Conservation (phyloP, 2,888 invertebrate species). For the Gerris lacustris region DNA sequence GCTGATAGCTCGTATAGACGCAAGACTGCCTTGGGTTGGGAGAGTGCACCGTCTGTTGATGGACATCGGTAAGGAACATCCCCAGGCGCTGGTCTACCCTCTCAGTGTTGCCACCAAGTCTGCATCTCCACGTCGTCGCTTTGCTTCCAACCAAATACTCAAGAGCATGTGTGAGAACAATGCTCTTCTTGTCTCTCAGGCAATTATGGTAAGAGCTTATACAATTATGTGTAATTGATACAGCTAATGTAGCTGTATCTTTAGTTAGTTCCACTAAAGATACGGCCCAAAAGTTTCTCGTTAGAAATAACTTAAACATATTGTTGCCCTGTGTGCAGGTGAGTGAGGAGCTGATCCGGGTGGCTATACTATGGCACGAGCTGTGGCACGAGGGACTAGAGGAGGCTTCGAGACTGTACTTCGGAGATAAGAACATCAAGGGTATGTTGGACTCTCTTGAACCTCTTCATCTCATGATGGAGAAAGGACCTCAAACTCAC, state of each 20-base stretch:
- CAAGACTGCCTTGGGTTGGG: slow-evolving; percentile 73
- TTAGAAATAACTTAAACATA: too few species aligned
- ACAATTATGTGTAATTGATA: slow-evolving; percentile 22
- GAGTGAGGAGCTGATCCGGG: slow-evolving; percentile 88
- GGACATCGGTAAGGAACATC: slow-evolving; percentile 95
- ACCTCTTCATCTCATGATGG: slow-evolving; percentile 86
- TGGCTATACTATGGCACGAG: slow-evolving; percentile 98
- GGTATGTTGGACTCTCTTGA: slow-evolving; percentile 95
- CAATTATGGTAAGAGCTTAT: slow-evolving; percentile 80
- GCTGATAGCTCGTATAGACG: slow-evolving; percentile 93
- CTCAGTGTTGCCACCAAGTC: slow-evolving; percentile 95
- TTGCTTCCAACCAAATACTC: slow-evolving; percentile 86
- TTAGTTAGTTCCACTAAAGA: too few species aligned
- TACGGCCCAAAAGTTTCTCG: too few species aligned
- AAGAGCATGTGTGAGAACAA: slow-evolving; percentile 94
- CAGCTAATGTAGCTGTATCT: slow-evolving; percentile 1
- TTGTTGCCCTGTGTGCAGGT: slow-evolving; percentile 18
- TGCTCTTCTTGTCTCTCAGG: slow-evolving; percentile 81
- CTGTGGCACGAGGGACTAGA: slow-evolving; percentile 97
- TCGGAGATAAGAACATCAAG: slow-evolving; percentile 87
- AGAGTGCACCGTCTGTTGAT: slow-evolving; percentile 85
- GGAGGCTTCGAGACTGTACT: slow-evolving; percentile 86
- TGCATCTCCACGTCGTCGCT: slow-evolving; percentile 66
- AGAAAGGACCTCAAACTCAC: slow-evolving; percentile 84
- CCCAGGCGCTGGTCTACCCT: slow-evolving; percentile 92